These are phyloP conservation scores for Erithacus rubecula DNA, from an alignment of 2,797 vertebrate genomes.

Conservation along the genomic window DNA sequence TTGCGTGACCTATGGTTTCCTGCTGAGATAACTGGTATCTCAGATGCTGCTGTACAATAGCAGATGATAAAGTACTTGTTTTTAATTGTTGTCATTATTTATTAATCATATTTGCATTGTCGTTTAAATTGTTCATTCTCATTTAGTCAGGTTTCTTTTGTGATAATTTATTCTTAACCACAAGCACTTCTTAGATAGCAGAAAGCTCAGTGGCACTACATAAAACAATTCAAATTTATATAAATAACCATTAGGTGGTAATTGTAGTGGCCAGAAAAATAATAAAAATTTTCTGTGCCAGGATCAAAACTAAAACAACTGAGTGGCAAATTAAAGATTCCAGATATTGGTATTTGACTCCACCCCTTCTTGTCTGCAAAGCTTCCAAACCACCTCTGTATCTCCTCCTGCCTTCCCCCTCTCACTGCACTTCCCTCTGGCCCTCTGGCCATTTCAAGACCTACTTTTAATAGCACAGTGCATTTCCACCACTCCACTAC, in stretches of 20 bases:
- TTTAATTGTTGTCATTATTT: neutral
- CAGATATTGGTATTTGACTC: neutral
- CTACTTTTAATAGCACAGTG: neutral
- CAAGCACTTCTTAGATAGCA: neutral
- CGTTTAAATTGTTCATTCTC: neutral
- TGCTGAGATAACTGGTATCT: neutral
- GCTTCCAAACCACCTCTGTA: neutral
- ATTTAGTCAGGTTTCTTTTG: neutral
- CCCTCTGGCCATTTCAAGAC: neutral
- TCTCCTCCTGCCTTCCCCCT: neutral
- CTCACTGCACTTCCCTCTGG: neutral
- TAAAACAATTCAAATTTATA: neutral
- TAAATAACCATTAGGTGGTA: neutral
- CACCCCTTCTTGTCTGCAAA: neutral
- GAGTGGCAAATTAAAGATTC: neutral
- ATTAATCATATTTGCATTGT: neutral
- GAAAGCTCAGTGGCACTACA: neutral
- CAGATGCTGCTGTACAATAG: neutral
- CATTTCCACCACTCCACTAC: neutral
- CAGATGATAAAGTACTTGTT: neutral
- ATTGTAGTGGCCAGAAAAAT: neutral
- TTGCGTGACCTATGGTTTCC: neutral
- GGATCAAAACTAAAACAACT: neutral
- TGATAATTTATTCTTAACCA: neutral
- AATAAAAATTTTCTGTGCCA: neutral